phyloP scores from a whole-genome alignment of 37 sponge, comb jelly and placozoan species.

The Lycopodina hypogea region DNA sequence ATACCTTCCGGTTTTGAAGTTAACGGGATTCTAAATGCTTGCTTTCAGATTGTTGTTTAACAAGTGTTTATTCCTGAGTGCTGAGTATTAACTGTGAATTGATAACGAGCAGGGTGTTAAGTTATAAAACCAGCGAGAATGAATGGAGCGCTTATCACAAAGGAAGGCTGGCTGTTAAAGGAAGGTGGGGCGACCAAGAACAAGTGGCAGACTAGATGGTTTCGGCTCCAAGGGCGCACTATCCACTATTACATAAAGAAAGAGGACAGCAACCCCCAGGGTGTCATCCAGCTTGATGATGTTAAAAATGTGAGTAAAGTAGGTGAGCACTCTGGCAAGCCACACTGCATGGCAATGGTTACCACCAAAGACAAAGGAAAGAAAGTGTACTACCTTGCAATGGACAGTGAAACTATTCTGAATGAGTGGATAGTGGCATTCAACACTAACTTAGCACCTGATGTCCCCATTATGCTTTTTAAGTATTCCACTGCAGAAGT shows the following conservation, averaged over 20 bases:
- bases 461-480: constrained; percentile 9
- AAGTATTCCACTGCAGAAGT: constrained; percentile 73
- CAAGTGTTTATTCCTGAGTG: too few relatives aligned
- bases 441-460: constrained; percentile 12
- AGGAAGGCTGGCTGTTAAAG: constrained; percentile 71
- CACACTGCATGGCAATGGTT: constrained; percentile 52
- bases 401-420: constrained; percentile 31
- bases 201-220: constrained; percentile 73
- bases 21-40: too few relatives aligned
- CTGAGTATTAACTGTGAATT: too few relatives aligned
- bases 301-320: constrained; percentile 48
- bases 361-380: constrained; percentile 41
- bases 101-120: too few relatives aligned
- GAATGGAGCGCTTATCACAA: constrained; percentile 4
- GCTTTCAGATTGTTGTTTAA: too few relatives aligned
- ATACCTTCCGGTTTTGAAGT: too few relatives aligned
- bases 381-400: constrained; percentile 72
- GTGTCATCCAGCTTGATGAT: constrained; percentile 35
- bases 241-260: constrained; percentile 55
- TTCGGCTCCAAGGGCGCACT: constrained; percentile 35
- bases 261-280: constrained; percentile 42
- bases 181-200: constrained; percentile 51
- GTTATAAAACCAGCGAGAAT: too few relatives aligned
- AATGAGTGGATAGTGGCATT: constrained; percentile 66
- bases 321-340: constrained; percentile 55